Evolutionary conservation across 2,113 vertebrate species (phyloP).

Genomic region (Coptodon rendalli): DNA sequence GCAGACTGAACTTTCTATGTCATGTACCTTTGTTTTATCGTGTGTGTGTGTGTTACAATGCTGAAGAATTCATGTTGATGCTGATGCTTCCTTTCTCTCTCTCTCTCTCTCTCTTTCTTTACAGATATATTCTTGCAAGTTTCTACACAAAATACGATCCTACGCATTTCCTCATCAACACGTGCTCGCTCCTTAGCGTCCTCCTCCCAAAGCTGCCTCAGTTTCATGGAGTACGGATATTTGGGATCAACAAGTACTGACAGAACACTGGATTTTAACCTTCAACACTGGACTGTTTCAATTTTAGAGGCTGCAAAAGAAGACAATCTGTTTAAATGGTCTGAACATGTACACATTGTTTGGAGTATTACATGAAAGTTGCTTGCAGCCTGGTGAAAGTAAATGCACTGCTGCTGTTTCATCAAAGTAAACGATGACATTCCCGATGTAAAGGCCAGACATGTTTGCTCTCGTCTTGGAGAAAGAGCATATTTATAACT

Average conservation of each 20-base stretch:
- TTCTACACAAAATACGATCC: conserved; percentile 94
- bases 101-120: not conserved
- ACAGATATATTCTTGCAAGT: conserved; percentile 88
- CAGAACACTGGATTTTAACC: conserved; percentile 12
- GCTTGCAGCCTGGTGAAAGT: not conserved
- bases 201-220: conserved; percentile 92
- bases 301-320: not conserved
- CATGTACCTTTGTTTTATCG: not conserved
- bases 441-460: not conserved
- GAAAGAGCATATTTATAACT: not conserved
- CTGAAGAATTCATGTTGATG: not conserved
- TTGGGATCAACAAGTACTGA: conserved; percentile 95
- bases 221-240: conserved; percentile 88
- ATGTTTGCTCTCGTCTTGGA: not conserved
- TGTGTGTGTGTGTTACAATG: not conserved
- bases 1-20: not conserved
- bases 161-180: conserved; percentile 88
- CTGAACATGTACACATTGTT: conserved; percentile 1
- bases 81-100: not conserved
- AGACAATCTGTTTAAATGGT: not conserved
- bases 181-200: conserved; percentile 83
- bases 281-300: conserved; percentile 2
- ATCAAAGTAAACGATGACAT: conserved; percentile 4
- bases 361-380: not conserved
- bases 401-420: conserved; percentile 6